phyloP scores from a whole-genome alignment of 2,113 vertebrate species.

The Hassar affinis region DNA sequence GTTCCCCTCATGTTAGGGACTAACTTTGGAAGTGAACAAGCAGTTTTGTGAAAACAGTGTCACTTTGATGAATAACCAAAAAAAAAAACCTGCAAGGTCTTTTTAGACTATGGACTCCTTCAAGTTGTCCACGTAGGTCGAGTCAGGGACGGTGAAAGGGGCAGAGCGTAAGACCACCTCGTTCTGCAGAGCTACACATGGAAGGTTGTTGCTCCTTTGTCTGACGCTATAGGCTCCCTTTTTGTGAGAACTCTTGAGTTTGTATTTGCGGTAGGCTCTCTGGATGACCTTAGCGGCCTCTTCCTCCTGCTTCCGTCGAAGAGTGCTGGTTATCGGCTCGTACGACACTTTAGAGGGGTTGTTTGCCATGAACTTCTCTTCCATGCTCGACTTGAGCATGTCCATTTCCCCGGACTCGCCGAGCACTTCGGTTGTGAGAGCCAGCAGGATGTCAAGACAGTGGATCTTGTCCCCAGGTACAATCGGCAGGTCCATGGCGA shows the following conservation, averaged over 20 bases:
- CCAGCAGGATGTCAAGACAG: conserved; percentile 92
- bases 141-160: conserved; percentile 35
- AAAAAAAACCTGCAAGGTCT: background rate
- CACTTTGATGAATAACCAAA: background rate
- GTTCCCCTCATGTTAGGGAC: background rate
- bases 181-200: conserved; percentile 58
- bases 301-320: conserved; percentile 90
- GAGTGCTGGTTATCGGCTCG: conserved; percentile 91
- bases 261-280: conserved; percentile 82
- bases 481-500: conserved; percentile 90
- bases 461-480: conserved; percentile 94
- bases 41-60: conserved; percentile 11
- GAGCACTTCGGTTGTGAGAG: conserved; percentile 87
- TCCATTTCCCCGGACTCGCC: conserved; percentile 92
- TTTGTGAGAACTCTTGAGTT: conserved; percentile 77
- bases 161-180: conserved; percentile 64
- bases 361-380: conserved; percentile 95
- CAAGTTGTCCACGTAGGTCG: conserved; percentile 51
- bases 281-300: conserved; percentile 87
- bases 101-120: conserved; percentile 81
- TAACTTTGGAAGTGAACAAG: conserved; percentile 9
- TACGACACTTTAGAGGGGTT: conserved; percentile 91
- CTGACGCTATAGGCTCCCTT: conserved; percentile 81
- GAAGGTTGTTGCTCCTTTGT: conserved; percentile 53
- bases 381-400: conserved; percentile 88